phyloP scores from a whole-genome alignment of 2,797 vertebrate genomes.

The Scolopax bukidnonensis region DNA sequence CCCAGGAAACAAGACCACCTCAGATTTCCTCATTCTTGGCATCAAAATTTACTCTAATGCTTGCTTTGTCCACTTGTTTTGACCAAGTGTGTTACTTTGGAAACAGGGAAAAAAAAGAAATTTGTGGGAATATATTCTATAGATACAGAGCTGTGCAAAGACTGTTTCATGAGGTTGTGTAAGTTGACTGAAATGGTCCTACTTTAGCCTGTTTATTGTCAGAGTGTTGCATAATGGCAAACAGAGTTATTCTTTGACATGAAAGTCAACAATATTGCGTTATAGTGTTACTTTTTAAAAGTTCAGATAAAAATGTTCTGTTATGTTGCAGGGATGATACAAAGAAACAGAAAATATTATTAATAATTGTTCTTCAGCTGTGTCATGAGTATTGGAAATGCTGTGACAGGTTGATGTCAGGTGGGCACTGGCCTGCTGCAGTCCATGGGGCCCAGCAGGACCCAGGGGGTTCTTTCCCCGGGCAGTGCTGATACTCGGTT shows the following conservation, averaged over 20 bases:
- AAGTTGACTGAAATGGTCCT: background rate
- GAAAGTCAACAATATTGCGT: background rate
- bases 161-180: background rate
- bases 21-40: background rate
- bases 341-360: background rate
- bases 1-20: background rate
- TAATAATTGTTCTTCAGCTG: background rate
- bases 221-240: background rate
- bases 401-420: background rate
- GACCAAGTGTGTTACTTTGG: background rate
- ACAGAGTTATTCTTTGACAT: background rate
- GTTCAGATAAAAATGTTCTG: accelerated
- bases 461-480: accelerated
- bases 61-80: background rate
- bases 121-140: background rate
- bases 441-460: accelerated
- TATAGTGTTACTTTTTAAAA: background rate
- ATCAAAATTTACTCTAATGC: background rate
- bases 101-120: background rate
- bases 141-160: no score
- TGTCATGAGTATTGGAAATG: accelerated
- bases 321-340: accelerated
- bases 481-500: background rate
- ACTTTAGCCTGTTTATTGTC: background rate
- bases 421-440: background rate